phyloP scores from a whole-genome alignment of 2,797 vertebrate genomes.

The Neoniphon sammara region DNA sequence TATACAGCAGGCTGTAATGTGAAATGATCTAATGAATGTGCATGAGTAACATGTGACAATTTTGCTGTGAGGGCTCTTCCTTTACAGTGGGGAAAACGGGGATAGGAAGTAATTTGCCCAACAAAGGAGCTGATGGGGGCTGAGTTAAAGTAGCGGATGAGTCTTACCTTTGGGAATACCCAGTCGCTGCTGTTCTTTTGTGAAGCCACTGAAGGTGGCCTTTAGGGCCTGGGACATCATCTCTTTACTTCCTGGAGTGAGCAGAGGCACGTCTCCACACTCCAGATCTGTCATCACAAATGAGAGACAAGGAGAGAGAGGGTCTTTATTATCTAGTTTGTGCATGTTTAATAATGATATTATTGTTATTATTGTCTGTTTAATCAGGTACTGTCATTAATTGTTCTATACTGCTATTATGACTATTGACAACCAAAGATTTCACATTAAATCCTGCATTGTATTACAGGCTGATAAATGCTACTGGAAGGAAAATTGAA shows the following conservation, averaged over 20 bases:
- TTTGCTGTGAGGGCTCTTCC: conserved; percentile 10
- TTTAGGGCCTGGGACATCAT: conserved; percentile 99
- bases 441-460: conserved; percentile 9
- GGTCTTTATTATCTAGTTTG: not conserved
- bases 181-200: conserved; percentile 95
- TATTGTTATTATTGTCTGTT: conserved; percentile 1
- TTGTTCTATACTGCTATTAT: conserved; percentile 10
- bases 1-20: conserved; percentile 12
- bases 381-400: conserved; percentile 2
- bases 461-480: conserved; percentile 30
- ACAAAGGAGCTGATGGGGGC: conserved; percentile 30
- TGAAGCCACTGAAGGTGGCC: conserved; percentile 97
- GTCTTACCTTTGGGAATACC: conserved; percentile 95
- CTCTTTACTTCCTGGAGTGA: conserved; percentile 98
- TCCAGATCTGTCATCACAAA: conserved; percentile 89
- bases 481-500: conserved; percentile 21
- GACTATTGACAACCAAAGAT: conserved; percentile 19
- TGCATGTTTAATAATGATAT: not conserved
- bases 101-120: conserved; percentile 24
- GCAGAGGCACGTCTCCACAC: conserved; percentile 94
- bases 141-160: not conserved
- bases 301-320: conserved; percentile 10
- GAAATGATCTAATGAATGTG: conserved; percentile 9
- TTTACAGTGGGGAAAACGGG: not conserved
- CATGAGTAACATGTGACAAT: not conserved